phyloP scores from a whole-genome alignment of 1,140 invertebrate species.

The Drosophila sturtevanti region DNA sequence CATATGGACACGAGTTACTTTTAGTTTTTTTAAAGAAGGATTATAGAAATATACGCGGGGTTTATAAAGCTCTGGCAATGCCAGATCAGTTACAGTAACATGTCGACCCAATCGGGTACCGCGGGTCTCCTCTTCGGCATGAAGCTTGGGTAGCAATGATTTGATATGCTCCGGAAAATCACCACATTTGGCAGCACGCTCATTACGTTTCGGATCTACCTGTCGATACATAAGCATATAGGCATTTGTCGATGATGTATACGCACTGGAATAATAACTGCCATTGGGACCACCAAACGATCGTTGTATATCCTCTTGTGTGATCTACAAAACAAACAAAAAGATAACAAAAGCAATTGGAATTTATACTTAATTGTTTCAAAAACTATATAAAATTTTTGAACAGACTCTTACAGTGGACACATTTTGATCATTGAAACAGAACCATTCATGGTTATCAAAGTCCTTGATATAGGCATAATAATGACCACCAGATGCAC shows the following conservation, averaged over 20 bases:
- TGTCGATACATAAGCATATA: conserved; percentile 97
- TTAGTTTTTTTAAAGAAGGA: conserved; percentile 84
- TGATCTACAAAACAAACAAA: conserved; percentile 88
- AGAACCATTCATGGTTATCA: conserved; percentile 89
- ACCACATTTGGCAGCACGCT: conserved; percentile 86
- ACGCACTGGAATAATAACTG: conserved; percentile 89
- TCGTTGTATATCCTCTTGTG: conserved; percentile 91
- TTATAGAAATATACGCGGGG: conserved; percentile 87
- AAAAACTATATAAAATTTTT: no score
- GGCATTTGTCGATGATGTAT: conserved; percentile 93
- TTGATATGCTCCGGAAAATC: conserved; percentile 91
- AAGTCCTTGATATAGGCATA: conserved; percentile 97
- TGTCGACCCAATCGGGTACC: conserved; percentile 83
- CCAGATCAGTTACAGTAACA: conserved; percentile 58
- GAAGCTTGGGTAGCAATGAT: conserved; percentile 86
- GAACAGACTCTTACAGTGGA: conserved; percentile 85
- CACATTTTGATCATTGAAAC: conserved; percentile 92
- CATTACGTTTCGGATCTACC: conserved; percentile 89
- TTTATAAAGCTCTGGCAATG: conserved; percentile 85
- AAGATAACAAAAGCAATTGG: not conserved
- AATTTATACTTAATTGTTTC: no score
- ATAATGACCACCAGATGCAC: conserved; percentile 95
- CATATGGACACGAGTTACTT: conserved; percentile 85
- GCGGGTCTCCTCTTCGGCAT: conserved; percentile 87
- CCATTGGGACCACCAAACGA: conserved; percentile 90